Conservation (phyloP, 2,113 vertebrate species). For the Lanius collurio region DNA sequence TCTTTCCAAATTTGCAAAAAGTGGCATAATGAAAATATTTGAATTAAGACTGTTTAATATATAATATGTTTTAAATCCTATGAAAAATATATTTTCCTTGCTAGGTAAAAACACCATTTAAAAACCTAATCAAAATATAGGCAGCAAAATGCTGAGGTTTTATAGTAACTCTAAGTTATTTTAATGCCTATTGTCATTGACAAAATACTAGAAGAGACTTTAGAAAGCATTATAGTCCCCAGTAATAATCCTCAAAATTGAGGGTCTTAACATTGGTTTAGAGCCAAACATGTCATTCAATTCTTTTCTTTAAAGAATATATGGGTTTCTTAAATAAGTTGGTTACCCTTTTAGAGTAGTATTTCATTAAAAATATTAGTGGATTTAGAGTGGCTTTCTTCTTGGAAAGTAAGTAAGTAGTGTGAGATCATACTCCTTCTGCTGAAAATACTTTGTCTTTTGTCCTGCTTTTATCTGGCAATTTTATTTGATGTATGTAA, state of each 20-base stretch:
- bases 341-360: not conserved
- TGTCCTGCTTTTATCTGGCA: not conserved
- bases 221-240: not conserved
- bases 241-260: not conserved
- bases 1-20: not conserved
- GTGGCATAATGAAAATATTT: not conserved
- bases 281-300: not conserved
- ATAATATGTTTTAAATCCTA: not conserved
- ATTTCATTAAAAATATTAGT: not conserved
- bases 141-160: not conserved
- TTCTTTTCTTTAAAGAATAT: not conserved
- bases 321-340: not conserved
- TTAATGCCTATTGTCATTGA: not conserved
- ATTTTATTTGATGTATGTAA: not conserved
- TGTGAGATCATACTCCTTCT: not conserved
- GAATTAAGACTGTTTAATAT: not conserved
- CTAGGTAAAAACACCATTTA: not conserved
- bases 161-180: not conserved
- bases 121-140: not conserved
- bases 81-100: not conserved
- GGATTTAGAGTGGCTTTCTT: not conserved
- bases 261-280: not conserved
- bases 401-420: not conserved
- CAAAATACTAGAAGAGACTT: not conserved
- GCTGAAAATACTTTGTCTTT: not conserved